Base-by-base conservation (phyloP, 2,888 invertebrate species). In the Acanthacorydalis orientalis region DNA sequence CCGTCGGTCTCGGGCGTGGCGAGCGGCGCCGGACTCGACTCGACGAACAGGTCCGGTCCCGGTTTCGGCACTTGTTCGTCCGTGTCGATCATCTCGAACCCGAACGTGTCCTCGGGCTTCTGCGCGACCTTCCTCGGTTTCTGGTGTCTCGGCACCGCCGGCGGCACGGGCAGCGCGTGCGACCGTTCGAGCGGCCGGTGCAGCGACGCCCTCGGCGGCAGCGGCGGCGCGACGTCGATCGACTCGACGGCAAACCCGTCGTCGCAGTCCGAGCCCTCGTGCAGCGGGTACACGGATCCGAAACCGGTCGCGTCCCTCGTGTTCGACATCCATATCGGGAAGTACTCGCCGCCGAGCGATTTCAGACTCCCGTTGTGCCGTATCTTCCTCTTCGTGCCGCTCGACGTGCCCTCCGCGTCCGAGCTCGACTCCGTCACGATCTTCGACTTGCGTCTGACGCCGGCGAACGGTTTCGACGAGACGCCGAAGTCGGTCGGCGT, bases 41-140 rank as follows among this genome's bases (percentile, higher is more conserved):
- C 39, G 4, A 64, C 60, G 62, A 68, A 68, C 56, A 69, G 31
- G 8, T 38, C 38, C 6, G 57, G 57, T 9, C 57, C 57, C 44
- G 34, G n/a, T 43, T 42, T 47, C 23, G 34, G 23, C 12, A 47
- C 14, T 52, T 73, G 72, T 59, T 87, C 88, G 59, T 88, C 88
- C 10, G 81, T 84, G 57, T 88, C 88, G 51, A 88, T 80, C 49
- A 88, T 75, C 63, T 88, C 88, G 61, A 87, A 88, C 53, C 79
- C 80, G 60, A 88, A 88, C 43, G 82, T 78, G 61, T 87, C 87
- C 61, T 86, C 84, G 14, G 75, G 74, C 51, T 73, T 68, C 39
- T 78, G 78, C 52, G 32, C 31, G 34, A 16, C 23, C 1, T 43
- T 76, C 62, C 78, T 79, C 52, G 79, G 78, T 64, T 82, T 81